Evolutionary conservation across 1,140 invertebrate species (phyloP).

Genomic region (Musca domestica): DNA sequence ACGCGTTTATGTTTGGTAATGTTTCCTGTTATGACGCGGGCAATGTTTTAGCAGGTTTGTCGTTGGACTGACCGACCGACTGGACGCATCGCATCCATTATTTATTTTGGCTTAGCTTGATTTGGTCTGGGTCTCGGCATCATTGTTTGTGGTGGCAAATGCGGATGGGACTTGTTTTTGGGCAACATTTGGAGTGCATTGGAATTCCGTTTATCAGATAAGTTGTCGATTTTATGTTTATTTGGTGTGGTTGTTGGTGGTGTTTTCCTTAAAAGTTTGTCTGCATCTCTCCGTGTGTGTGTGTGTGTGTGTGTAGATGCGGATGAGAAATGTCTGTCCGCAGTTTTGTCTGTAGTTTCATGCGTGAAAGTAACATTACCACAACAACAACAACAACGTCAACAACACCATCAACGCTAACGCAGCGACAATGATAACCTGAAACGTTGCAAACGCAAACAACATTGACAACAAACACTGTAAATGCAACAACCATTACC

Average conservation of each 20-base stretch:
- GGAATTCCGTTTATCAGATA: conserved; percentile 12
- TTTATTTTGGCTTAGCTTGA: background rate
- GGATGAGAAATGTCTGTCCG: background rate
- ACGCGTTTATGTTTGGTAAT: conserved; percentile 9
- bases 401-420: no score
- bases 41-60: no score
- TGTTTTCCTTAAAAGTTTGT: background rate
- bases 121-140: background rate
- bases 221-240: conserved; percentile 17
- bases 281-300: no score
- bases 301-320: background rate
- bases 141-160: background rate
- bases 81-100: background rate
- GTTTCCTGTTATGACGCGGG: conserved; percentile 15
- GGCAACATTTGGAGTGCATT: background rate
- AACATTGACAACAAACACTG: no score
- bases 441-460: no score
- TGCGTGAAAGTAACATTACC: conserved; percentile 12
- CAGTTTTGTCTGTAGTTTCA: background rate
- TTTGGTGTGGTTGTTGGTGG: background rate
- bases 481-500: no score
- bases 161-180: background rate
- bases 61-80: no score
- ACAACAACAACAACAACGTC: background rate
- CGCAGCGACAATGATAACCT: no score